Conservation (phyloP, 2,113 vertebrate species). For the Ceratotherium simum region DNA sequence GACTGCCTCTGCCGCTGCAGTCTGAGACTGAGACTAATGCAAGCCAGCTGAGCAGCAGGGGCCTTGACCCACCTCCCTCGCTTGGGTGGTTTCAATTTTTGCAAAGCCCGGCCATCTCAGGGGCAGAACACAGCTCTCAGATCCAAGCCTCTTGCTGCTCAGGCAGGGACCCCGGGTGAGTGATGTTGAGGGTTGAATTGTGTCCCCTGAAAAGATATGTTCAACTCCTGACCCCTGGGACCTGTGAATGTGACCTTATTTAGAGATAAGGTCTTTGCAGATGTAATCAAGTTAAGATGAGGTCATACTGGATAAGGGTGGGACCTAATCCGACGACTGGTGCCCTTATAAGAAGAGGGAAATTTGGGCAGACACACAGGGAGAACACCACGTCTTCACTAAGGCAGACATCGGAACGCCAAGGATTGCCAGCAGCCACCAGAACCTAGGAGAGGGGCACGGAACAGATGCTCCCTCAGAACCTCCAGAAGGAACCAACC, state of each 20-base stretch:
- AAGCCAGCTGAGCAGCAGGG: constrained; percentile 87
- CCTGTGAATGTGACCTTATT: neutral
- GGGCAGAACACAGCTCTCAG: constrained; percentile 58
- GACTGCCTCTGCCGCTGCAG: constrained; percentile 77
- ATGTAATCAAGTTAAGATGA: neutral
- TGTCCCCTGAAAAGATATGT: neutral
- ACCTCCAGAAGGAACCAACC: neutral
- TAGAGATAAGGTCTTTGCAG: neutral
- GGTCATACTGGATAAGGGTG: neutral
- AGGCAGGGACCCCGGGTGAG: neutral
- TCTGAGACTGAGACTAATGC: constrained; percentile 87
- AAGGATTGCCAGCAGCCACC: neutral
- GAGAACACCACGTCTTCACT: accelerated
- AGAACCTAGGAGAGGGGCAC: neutral
- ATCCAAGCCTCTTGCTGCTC: neutral
- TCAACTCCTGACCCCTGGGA: neutral
- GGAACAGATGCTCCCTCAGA: accelerated
- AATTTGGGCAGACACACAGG: neutral
- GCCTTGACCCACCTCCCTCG: constrained; percentile 73
- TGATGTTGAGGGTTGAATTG: neutral
- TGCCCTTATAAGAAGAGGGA: neutral
- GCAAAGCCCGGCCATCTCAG: constrained; percentile 63
- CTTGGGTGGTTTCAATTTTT: constrained; percentile 84
- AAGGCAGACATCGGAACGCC: neutral
- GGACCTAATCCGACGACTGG: neutral